Evolutionary conservation across 30 jellyfish, hydroid and myxozoan species (phyloP), one percentile per base, ranked within the genome.

Genomic region (Aurelia sp.): DNA sequence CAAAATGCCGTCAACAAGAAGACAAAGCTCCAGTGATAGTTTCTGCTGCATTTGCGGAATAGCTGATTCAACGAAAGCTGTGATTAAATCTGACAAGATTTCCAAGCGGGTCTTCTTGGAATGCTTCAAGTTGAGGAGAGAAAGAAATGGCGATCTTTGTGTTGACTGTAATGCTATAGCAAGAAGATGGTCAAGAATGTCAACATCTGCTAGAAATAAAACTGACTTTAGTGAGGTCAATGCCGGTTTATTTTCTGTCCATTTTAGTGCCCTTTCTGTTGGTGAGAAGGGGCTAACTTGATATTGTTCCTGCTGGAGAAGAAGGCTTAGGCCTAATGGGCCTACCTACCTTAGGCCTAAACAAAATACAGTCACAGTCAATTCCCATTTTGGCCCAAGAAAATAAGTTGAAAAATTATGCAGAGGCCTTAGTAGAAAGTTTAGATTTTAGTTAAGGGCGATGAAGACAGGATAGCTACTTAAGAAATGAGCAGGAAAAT

Each of bases 31-130:
- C 62, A 31, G 50, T 23, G 92, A 82, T 7, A 85, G 92, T 19
- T 82, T 81, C 77, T 82, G 92, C 58, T 37, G 50, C 4, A 71
- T 82, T 57, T 82, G 92, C 22, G 86, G 92, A 22, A 61, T 74
- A 18, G 67, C 58, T 57, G 35, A 67, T 11, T 70, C 86, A 33
- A 71, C 71, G 17, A 72, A 69, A 33, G 71, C 85, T 12, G 71
- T 82, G 7, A 44, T 61, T 3, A 30, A 10, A 6, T 16, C 66
- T 3, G 71, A 70, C 11, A 73, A 82, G 11, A 71, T 80, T 17
- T 80, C 90, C 17, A 37, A 48, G n/a, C 62, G 72, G 53, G 74
- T 70, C 27, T 82, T 61, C 51, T 33, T 18, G 44, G 41, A 82
- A 20, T 82, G 92, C 55, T 82, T 82, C 77, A 59, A 82, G 30